phyloP scores from a whole-genome alignment of 1,140 invertebrate species.

The Aphelinus atriplicis region DNA sequence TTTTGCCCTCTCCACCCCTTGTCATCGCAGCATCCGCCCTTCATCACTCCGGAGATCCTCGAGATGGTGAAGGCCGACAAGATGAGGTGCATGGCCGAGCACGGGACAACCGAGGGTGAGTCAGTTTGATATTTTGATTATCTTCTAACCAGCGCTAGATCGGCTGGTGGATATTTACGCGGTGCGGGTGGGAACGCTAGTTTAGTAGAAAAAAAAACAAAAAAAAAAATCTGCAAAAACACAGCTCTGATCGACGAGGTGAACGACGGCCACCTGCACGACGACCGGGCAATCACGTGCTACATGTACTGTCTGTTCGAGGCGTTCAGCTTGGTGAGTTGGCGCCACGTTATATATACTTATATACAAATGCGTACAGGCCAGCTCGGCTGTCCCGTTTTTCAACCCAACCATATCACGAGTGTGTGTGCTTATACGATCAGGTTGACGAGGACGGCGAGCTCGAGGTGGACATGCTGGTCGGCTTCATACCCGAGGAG shows the following conservation, averaged over 20 bases:
- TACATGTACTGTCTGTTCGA: slow-evolving; percentile 61
- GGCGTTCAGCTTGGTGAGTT: slow-evolving; percentile 57
- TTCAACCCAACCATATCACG: too few relatives aligned
- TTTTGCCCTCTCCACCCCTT: too few relatives aligned
- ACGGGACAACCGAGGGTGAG: slow-evolving; percentile 58
- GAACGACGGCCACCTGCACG: slow-evolving; percentile 43
- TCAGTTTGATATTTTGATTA: slow-evolving; percentile 9
- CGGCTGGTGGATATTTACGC: too few relatives aligned
- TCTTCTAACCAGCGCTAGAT: too few relatives aligned
- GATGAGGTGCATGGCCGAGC: slow-evolving; percentile 54
- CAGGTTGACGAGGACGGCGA: slow-evolving; percentile 56
- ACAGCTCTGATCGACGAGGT: slow-evolving; percentile 57
- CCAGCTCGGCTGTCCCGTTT: too few relatives aligned
- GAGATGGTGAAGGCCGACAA: slow-evolving; percentile 58
- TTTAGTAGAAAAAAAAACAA: not conserved
- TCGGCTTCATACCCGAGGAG: slow-evolving; percentile 49
- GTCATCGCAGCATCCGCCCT: slow-evolving; percentile 46
- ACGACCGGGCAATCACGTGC: slow-evolving; percentile 54
- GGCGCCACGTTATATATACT: not conserved
- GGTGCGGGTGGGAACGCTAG: too few relatives aligned
- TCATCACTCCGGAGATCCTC: slow-evolving; percentile 55
- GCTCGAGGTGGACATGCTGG: slow-evolving; percentile 53
- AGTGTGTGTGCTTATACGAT: slow-evolving; percentile 4
- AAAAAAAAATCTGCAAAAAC: not conserved
- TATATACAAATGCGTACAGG: too few relatives aligned